Base-by-base conservation (phyloP, 2,797 vertebrate genomes). In the Takifugu rubripes region DNA sequence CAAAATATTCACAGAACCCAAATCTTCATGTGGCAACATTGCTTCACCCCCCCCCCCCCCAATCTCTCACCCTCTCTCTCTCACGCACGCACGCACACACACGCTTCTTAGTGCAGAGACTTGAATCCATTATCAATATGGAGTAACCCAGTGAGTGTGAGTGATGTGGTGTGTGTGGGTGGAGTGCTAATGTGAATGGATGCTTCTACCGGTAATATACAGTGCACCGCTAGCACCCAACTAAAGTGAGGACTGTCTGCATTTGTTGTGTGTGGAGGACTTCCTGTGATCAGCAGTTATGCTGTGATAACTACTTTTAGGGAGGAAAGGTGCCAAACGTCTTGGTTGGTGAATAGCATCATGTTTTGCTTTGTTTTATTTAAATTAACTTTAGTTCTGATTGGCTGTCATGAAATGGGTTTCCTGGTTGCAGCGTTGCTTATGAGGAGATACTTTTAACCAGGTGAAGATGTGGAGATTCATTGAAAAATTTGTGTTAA, bases 161-260 rank as follows among this genome's bases (percentile, higher is more conserved):
- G 75, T 73, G 83, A 84, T 84, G 84, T 69, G 73, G 61, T 52
- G 16, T 54, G 70, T 81, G 69, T 78, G 70, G 69, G 77, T 67
- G 71, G 59, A 71, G 63, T 73, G 70, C 72, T 85, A 82, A 86
- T 84, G 77, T 81, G 84, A 84, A 86, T 84, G 72, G 78, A 87
- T 88, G 77, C 72, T 64, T 82, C 77, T 82, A 17, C 17, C 17
- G 17, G 17, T 17, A 77, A 80, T 81, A 77, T 72, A 79, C 62
- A 68, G 74, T 73, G 74, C 72, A 78, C 59, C 68, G 74, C 75
- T 73, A 70, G 54, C 64, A 78, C 72, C 74, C 74, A 64, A 52
- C 72, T 73, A 61, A 79, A 86, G 68, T 77, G 76, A 84, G 80
- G 81, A 76, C 70, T 83, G 65, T 77, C 75, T 78, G 81, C 76